phyloP scores from a whole-genome alignment of 2,888 invertebrate species.

The Hemithea aestivaria region DNA sequence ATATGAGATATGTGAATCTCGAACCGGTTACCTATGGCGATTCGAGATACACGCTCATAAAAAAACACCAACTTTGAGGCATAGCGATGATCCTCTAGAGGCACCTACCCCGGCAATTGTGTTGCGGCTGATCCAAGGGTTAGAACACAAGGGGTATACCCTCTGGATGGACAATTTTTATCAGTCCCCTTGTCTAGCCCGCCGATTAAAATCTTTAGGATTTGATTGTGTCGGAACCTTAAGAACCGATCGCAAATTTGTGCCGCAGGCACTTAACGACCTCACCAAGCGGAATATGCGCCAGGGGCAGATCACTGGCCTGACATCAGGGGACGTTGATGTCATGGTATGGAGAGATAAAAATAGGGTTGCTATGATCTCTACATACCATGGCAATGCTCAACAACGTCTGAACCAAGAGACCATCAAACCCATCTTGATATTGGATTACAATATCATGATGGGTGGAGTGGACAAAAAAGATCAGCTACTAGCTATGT shows the following conservation, averaged over 20 bases:
- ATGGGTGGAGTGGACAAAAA: conserved; percentile 23
- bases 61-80: neutral
- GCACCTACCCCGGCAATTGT: conserved; percentile 10
- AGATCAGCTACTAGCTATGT: conserved; percentile 26
- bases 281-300: conserved; percentile 8
- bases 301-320: conserved; percentile 10
- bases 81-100: conserved; percentile 1
- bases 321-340: conserved; percentile 25
- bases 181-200: conserved; percentile 21
- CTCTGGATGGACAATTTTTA: conserved; percentile 33
- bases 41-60: conserved; percentile 9
- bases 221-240: conserved; percentile 23
- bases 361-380: conserved; percentile 12
- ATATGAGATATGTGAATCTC: conserved; percentile 31
- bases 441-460: conserved; percentile 21
- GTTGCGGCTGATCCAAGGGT: conserved; percentile 12
- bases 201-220: conserved; percentile 12
- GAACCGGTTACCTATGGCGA: conserved; percentile 29
- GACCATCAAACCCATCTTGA: conserved; percentile 13
- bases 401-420: too few species aligned
- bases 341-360: conserved; percentile 26
- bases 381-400: neutral
- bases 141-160: conserved; percentile 19
- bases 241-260: conserved; percentile 13
- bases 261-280: conserved; percentile 8